Conservation (phyloP, 2,113 vertebrate genomes). For the Triplophysa dalaica region DNA sequence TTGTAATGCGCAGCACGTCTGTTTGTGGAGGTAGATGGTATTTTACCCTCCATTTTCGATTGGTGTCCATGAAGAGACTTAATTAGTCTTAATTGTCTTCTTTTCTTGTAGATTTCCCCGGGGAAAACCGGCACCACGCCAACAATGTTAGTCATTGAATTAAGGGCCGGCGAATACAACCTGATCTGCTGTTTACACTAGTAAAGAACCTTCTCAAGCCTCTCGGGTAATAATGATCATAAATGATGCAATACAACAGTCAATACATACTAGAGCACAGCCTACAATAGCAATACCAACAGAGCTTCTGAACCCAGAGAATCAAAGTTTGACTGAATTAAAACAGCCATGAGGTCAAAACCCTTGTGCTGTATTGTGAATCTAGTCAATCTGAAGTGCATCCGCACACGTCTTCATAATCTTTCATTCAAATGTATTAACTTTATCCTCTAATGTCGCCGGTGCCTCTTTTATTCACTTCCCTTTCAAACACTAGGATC, state of each 20-base stretch:
- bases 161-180: constrained; percentile 11
- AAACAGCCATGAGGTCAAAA: not conserved
- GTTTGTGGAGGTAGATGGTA: constrained; percentile 17
- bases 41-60: constrained; percentile 26
- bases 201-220: not conserved
- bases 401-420: too few relatives aligned
- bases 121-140: not conserved
- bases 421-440: too few relatives aligned
- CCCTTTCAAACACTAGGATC: too few relatives aligned
- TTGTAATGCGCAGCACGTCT: not conserved
- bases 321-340: not conserved
- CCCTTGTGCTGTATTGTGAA: too few relatives aligned
- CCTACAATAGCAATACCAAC: not conserved
- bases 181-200: constrained; percentile 23
- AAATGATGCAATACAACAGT: not conserved
- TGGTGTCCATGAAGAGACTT: constrained; percentile 12
- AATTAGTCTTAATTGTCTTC: constrained; percentile 15
- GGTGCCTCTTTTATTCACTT: too few relatives aligned
- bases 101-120: constrained; percentile 13
- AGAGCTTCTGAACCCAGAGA: not conserved
- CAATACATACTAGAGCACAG: not conserved
- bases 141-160: constrained; percentile 32
- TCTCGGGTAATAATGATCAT: not conserved
- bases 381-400: too few relatives aligned
- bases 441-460: too few relatives aligned